Conservation (phyloP, 2,113 vertebrate genomes). For the Mastomys coucha region DNA sequence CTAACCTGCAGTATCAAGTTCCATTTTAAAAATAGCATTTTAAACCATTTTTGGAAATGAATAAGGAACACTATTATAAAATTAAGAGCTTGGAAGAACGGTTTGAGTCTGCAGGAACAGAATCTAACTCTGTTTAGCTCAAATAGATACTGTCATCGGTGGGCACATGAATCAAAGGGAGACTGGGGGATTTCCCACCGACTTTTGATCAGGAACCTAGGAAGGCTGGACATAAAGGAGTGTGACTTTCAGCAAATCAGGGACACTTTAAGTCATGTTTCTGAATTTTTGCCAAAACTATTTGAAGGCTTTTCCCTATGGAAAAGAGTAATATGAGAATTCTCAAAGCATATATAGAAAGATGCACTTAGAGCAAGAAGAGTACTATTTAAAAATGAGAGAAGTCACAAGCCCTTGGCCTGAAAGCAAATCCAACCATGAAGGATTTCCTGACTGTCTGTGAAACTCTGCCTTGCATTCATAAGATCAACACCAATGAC, state of each 20-base stretch:
- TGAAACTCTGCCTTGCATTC: not conserved
- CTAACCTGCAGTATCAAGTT: not conserved
- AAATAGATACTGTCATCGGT: constrained; percentile 4
- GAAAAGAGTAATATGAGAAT: not conserved
- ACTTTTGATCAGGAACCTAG: not conserved
- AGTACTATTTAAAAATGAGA: not conserved
- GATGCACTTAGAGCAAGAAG: not conserved
- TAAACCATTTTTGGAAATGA: not conserved
- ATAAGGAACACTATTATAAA: not conserved
- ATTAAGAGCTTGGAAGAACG: constrained; percentile 19
- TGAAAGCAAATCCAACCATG: not conserved
- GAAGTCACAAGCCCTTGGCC: not conserved
- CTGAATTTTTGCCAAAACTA: not conserved
- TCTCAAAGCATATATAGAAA: not conserved
- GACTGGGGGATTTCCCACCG: not conserved
- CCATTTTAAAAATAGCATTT: not conserved
- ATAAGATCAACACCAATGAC: not conserved
- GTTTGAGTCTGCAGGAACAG: not conserved
- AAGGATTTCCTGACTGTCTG: not conserved
- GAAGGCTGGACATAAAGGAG: not conserved
- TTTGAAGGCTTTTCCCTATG: not conserved
- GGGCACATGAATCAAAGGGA: not conserved
- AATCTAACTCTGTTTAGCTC: not conserved
- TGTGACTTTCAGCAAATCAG: not conserved
- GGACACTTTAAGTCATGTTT: not conserved